phyloP scores from a whole-genome alignment of 2,888 invertebrate species.

The Cheilosia pagana region DNA sequence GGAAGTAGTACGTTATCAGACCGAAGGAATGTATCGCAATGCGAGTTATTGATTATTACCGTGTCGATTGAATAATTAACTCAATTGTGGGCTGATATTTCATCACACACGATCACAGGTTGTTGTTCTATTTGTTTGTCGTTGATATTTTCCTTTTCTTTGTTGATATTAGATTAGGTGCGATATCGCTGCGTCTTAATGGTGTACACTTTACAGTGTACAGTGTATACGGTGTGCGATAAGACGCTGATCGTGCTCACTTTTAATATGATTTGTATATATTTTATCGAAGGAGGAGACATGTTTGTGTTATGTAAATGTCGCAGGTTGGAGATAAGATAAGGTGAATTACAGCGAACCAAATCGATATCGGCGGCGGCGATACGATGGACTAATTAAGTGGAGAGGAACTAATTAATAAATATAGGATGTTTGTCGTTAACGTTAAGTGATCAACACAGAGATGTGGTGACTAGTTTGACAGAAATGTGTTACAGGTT shows the following conservation, averaged over 20 bases:
- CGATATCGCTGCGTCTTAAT: conserved; percentile 7
- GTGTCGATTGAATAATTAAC: conserved; percentile 50
- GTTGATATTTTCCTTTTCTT: conserved; percentile 11
- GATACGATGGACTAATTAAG: conserved; percentile 37
- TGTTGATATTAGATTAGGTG: conserved; percentile 32
- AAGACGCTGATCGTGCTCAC: conserved; percentile 30
- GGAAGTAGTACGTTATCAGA: conserved; percentile 14
- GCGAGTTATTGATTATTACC: conserved; percentile 20
- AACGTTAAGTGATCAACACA: neutral
- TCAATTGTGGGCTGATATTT: conserved; percentile 21
- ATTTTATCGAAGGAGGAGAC: conserved; percentile 26
- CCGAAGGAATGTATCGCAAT: conserved; percentile 26
- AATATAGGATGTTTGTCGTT: neutral
- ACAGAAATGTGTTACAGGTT: neutral
- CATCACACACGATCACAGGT: conserved; percentile 46
- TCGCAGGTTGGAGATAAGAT: conserved; percentile 35
- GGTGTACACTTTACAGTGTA: neutral
- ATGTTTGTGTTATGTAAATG: conserved; percentile 61
- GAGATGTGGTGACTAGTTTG: neutral
- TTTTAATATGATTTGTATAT: conserved; percentile 27
- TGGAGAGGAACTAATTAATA: conserved; percentile 6
- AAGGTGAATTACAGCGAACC: conserved; percentile 20
- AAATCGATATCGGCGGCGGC: conserved; percentile 33
- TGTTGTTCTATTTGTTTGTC: conserved; percentile 8
- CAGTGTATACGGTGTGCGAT: neutral